Evolutionary conservation across 2,113 vertebrate genomes (phyloP), one percentile per base, ranked within the genome.

Genomic region (Misgurnus mizolepis): DNA sequence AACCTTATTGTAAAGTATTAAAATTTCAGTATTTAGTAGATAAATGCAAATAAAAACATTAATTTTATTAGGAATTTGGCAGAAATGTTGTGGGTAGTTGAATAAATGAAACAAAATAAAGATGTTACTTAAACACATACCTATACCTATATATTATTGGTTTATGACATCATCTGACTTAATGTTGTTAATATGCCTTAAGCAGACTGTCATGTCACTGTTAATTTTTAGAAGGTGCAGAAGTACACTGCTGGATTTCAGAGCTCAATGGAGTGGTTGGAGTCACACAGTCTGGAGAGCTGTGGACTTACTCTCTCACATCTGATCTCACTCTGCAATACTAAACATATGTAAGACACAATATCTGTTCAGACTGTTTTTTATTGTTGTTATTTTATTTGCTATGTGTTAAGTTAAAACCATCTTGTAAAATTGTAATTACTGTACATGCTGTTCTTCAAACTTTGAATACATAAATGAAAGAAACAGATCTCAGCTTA

Each of bases 261-360:
- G 80, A 90, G 87, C 55, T 86, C 89, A 0, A 89, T 90, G 74
- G 89, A 92, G 3, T 96, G 93, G 94, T 84, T 95, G 66, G 78
- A 84, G 3, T 85, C 47, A 4, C 88, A 87, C 84, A 87, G 89
- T 75, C 84, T 95, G 77, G 88, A 91, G 82, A 90, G 76, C 41
- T 67, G 88, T 82, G 86, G 90, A 0, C 90, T 95, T 79, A 92
- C 92, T 4, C 27, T 94, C 11, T 69, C 91, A 1, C 84, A 92
- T 74, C 89, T 95, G 64, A 45, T 93, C 7, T 88, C 85, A 5
- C 70, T 58, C 50, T 75, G 84, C 74, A 74, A 22, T 17, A 67
- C 67, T 14, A 12, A 39, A 12, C 6, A 45, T 11, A 34, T 34
- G 79, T 84, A 27, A 78, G 79, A 3, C 68, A 40, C 49, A 70